A percentile compares a stretch with the other conserved stretches of the same genome.
Evolutionary conservation across 1,140 invertebrate species (phyloP).

Genomic region (Drosophila pruinosa): DNA sequence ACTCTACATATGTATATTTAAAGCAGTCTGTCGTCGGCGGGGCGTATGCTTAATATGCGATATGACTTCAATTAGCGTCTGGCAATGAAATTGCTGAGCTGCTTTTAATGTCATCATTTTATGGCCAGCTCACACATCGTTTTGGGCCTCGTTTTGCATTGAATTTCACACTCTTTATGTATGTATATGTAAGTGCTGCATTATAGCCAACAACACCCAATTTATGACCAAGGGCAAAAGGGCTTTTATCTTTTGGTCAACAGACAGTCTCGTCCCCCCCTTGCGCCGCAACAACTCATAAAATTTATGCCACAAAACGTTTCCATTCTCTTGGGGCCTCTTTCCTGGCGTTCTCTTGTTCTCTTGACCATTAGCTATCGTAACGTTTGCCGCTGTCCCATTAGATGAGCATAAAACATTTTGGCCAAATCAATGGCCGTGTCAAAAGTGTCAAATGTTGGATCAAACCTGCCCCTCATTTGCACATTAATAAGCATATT

Average conservation of each 20-base stretch:
- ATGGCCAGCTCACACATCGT: slow-evolving; percentile 37
- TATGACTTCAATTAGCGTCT: slow-evolving; percentile 46
- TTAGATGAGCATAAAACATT: slow-evolving; percentile 46
- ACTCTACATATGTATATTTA: slow-evolving; percentile 14
- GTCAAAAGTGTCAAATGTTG: slow-evolving; percentile 66
- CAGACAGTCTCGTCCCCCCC: slow-evolving; percentile 10
- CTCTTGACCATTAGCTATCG: slow-evolving; percentile 44
- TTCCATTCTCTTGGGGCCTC: neutral
- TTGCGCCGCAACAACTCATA: slow-evolving; percentile 25
- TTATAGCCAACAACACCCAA: slow-evolving; percentile 26
- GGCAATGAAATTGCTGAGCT: slow-evolving; percentile 13
- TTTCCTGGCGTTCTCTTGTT: neutral
- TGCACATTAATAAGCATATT: slow-evolving; percentile 75
- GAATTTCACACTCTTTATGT: slow-evolving; percentile 27
- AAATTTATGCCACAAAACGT: slow-evolving; percentile 57
- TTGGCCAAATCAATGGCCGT: slow-evolving; percentile 48
- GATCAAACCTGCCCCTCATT: slow-evolving; percentile 51
- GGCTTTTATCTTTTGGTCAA: slow-evolving; percentile 49
- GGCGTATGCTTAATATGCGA: slow-evolving; percentile 50
- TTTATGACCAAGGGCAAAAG: slow-evolving; percentile 37
- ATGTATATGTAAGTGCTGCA: too few species aligned
- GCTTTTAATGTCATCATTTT: slow-evolving; percentile 50
- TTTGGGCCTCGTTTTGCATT: slow-evolving; percentile 30
- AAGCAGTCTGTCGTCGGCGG: slow-evolving; percentile 13
- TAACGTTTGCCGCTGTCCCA: slow-evolving; percentile 31